A percentile compares a stretch with the other conserved stretches of the same genome.
Evolutionary conservation across 2,113 vertebrate species (phyloP).

Genomic region (Asarcornis scutulata): DNA sequence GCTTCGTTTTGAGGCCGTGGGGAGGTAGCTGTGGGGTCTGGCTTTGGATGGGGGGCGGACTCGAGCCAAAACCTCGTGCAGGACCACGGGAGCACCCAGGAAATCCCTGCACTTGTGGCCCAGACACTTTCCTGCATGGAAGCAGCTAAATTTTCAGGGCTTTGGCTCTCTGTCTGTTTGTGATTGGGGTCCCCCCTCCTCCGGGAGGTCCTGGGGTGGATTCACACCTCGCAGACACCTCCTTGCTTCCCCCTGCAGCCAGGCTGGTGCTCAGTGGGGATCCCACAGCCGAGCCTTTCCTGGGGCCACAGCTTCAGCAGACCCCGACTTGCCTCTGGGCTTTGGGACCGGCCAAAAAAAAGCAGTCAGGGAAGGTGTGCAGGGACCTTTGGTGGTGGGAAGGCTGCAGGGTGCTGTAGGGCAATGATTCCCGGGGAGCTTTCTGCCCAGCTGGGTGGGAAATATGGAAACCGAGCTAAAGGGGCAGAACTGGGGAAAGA

Average conservation of each 20-base stretch:
- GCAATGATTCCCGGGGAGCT: background rate
- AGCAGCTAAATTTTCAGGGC: background rate
- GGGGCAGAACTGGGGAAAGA: background rate
- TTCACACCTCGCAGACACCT: background rate
- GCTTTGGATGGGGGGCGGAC: too few species aligned
- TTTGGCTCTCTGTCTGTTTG: background rate
- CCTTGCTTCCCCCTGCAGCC: background rate
- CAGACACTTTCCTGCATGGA: background rate
- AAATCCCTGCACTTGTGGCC: background rate
- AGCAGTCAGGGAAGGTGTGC: background rate
- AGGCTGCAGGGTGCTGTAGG: background rate
- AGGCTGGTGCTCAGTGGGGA: background rate
- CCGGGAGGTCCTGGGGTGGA: background rate
- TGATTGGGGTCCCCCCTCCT: background rate
- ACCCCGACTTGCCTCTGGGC: background rate
- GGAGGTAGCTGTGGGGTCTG: too few species aligned
- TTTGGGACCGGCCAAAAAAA: background rate
- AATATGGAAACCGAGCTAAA: background rate
- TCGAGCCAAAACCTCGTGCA: too few species aligned
- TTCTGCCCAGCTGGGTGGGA: background rate
- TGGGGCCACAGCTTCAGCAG: background rate
- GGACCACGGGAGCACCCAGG: too few species aligned
- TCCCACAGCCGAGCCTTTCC: background rate
- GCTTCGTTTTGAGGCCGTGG: background rate
- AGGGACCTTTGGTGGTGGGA: background rate